Percentiles rank a stretch among this genome's conserved stretches.
These are phyloP conservation scores for Gymnoscopelus microlampas DNA, from an alignment of 2,797 vertebrate species.

Conservation along the genomic window DNA sequence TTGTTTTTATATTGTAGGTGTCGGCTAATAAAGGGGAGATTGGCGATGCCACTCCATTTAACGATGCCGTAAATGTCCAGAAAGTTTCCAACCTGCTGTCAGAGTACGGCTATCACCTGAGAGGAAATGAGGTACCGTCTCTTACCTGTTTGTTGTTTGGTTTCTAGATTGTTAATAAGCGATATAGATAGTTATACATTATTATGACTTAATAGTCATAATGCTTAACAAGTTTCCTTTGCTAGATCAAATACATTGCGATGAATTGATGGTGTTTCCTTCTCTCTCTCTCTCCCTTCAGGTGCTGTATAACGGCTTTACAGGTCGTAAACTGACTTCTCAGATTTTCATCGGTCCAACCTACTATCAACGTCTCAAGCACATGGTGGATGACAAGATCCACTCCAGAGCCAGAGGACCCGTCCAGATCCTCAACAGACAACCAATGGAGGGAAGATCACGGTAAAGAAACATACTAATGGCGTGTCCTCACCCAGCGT, in stretches of 20 bases:
- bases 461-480: slow-evolving; percentile 79
- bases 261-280: background rate
- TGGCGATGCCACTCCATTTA: slow-evolving; percentile 97
- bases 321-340: slow-evolving; percentile 96
- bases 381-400: slow-evolving; percentile 99
- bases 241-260: too few species aligned
- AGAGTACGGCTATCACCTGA: slow-evolving; percentile 96
- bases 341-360: slow-evolving; percentile 99
- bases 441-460: slow-evolving; percentile 98
- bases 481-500: background rate
- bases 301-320: slow-evolving; percentile 98
- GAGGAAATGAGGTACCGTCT: slow-evolving; percentile 91
- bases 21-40: slow-evolving; percentile 99
- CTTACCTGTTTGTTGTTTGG: background rate
- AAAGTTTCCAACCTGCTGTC: slow-evolving; percentile 97
- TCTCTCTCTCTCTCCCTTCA: slow-evolving; percentile 47
- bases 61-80: slow-evolving; percentile 97
- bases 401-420: slow-evolving; percentile 96
- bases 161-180: background rate
- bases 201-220: too few species aligned
- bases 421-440: slow-evolving; percentile 97
- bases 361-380: slow-evolving; percentile 97
- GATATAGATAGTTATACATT: too few species aligned
- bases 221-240: too few species aligned
- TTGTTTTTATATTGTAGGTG: slow-evolving; percentile 77